phyloP scores from a whole-genome alignment of 2,113 vertebrate genomes.

The Melanocharis versteri region DNA sequence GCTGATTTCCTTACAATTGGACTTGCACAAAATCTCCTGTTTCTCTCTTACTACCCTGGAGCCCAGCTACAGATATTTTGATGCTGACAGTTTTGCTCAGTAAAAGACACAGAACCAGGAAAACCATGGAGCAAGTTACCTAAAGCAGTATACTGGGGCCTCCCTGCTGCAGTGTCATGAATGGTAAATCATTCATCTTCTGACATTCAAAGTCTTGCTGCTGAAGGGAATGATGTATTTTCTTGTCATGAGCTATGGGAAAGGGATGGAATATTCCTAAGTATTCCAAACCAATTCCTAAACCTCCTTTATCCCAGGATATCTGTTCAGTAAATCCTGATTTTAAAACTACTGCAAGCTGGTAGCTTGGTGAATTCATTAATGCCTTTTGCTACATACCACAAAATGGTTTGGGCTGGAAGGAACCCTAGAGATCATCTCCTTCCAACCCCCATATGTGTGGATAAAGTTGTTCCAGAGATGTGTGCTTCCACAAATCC shows the following conservation, averaged over 20 bases:
- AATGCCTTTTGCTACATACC: not conserved
- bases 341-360: not conserved
- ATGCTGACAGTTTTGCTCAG: not conserved
- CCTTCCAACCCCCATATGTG: not conserved
- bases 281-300: not conserved
- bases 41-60: not conserved
- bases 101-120: not conserved
- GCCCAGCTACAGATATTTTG: not conserved
- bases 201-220: not conserved
- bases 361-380: not conserved
- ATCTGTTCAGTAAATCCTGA: not conserved
- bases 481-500: not conserved
- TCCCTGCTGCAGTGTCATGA: not conserved
- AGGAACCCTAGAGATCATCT: not conserved
- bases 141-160: not conserved
- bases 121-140: not conserved
- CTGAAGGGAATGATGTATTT: not conserved
- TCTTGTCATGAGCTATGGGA: not conserved
- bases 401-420: not conserved
- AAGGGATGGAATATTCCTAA: not conserved
- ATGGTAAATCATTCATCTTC: not conserved
- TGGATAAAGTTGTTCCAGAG: not conserved
- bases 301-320: not conserved
- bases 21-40: not conserved
- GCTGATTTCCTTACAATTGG: not conserved